phyloP scores from a whole-genome alignment of 2,888 invertebrate genomes.

The Saturnia pavonia region DNA sequence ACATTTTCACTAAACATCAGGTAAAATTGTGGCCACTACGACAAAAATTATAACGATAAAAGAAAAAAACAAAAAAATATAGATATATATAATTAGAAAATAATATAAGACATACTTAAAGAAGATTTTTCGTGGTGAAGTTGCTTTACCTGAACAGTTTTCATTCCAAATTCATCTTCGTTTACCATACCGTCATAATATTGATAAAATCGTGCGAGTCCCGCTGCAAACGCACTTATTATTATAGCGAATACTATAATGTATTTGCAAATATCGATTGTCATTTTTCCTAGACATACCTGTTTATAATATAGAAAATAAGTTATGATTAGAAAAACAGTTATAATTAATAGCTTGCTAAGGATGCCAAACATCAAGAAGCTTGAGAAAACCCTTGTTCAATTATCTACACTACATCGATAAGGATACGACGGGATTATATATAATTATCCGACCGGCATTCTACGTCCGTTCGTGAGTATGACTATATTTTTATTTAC shows the following conservation, averaged over 20 bases:
- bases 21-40: too few species aligned
- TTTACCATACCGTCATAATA: constrained; percentile 85
- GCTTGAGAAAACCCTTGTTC: constrained; percentile 21
- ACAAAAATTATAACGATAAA: too few species aligned
- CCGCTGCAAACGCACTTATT: constrained; percentile 82
- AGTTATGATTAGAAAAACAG: too few species aligned
- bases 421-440: constrained; percentile 23
- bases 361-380: constrained; percentile 1
- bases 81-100: too few species aligned
- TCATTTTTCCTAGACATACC: constrained; percentile 86
- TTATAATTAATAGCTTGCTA: background rate
- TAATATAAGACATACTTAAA: too few species aligned
- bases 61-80: too few species aligned
- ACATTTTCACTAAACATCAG: too few species aligned
- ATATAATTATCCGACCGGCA: constrained; percentile 9
- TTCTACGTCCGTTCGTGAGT: constrained; percentile 6
- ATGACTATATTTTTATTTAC: constrained; percentile 4
- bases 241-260: constrained; percentile 83
- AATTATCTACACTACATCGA: constrained; percentile 22
- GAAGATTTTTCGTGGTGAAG: too few species aligned
- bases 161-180: constrained; percentile 80
- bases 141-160: constrained; percentile 68
- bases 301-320: constrained; percentile 46
- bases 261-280: constrained; percentile 84
- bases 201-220: constrained; percentile 83